phyloP scores from a whole-genome alignment of 2,797 vertebrate genomes.

The Myotis planiceps region DNA sequence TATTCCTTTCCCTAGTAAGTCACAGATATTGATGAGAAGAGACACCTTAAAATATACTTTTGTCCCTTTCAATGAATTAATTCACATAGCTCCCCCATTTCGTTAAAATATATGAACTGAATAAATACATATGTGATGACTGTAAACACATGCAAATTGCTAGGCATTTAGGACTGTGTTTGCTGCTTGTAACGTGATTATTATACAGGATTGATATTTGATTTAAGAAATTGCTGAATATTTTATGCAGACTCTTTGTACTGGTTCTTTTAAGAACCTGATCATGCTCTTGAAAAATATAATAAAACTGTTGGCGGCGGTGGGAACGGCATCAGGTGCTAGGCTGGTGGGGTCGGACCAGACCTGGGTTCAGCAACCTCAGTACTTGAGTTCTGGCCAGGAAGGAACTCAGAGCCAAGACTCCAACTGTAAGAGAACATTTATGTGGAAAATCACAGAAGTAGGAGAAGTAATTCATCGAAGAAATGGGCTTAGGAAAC shows the following conservation, averaged over 20 bases:
- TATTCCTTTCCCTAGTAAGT: neutral
- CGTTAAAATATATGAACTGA: neutral
- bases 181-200: neutral
- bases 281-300: slow-evolving; percentile 12
- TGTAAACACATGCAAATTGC: neutral
- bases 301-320: neutral
- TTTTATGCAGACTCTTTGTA: neutral
- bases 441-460: neutral
- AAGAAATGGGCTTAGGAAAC: neutral
- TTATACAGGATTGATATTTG: neutral
- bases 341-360: neutral
- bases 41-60: neutral
- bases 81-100: neutral
- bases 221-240: neutral
- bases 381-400: neutral
- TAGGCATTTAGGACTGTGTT: neutral
- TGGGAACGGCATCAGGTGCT: neutral
- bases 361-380: neutral
- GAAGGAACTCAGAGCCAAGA: neutral
- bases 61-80: slow-evolving; percentile 4
- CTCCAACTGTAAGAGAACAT: neutral
- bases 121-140: neutral
- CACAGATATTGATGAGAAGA: neutral
- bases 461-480: neutral
- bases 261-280: slow-evolving; percentile 23